These are phyloP conservation scores for Oncorhynchus clarkii DNA, from an alignment of 2,113 vertebrate species.

Conservation along the genomic window DNA sequence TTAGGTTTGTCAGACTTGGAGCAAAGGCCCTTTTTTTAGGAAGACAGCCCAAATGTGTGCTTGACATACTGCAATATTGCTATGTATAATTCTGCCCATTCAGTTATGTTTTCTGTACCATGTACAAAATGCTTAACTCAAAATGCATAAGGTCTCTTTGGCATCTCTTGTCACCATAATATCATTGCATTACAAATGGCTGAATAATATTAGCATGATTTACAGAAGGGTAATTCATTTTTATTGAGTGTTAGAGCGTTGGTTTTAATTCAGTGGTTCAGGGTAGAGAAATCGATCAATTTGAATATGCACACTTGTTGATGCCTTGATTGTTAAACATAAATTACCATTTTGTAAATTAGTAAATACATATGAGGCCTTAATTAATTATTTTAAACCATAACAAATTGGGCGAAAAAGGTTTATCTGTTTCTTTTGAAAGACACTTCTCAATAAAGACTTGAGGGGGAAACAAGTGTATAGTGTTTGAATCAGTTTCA, in stretches of 20 bases:
- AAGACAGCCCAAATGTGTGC: background rate
- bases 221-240: slow-evolving; percentile 9
- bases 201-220: slow-evolving; percentile 13
- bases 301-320: background rate
- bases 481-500: slow-evolving; percentile 6
- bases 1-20: background rate
- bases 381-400: slow-evolving; percentile 8
- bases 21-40: background rate
- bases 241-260: background rate
- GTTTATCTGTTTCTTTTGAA: slow-evolving; percentile 11
- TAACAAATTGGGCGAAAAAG: background rate
- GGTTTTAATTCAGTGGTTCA: slow-evolving; percentile 1
- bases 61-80: background rate
- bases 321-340: slow-evolving; percentile 4
- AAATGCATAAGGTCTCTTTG: background rate
- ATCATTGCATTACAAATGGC: background rate
- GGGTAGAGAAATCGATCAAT: background rate
- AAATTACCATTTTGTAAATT: slow-evolving; percentile 14
- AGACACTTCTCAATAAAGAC: background rate
- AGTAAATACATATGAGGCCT: slow-evolving; percentile 4
- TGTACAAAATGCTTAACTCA: slow-evolving; percentile 15
- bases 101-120: slow-evolving; percentile 7
- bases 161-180: background rate
- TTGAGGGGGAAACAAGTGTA: background rate
- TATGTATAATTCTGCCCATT: slow-evolving; percentile 3